Conservation (phyloP, 2,888 invertebrate genomes). For the Biston stratarius region DNA sequence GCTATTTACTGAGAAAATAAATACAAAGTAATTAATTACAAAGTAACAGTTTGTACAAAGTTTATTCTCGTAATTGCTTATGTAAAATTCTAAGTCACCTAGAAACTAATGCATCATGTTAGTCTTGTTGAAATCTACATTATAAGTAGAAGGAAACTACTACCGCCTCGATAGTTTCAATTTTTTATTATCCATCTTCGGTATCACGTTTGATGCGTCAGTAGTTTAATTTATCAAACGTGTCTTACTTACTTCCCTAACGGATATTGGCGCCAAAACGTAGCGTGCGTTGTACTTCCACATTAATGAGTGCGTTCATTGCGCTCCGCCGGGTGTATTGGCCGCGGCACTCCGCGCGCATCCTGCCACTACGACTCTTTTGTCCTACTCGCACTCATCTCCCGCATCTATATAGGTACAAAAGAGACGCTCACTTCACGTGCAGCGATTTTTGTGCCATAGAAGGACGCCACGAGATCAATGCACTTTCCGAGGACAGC, state of each 20-base stretch:
- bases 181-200: too few species aligned
- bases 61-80: too few species aligned
- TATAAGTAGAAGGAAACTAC: neutral
- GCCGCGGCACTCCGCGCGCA: conserved; percentile 81
- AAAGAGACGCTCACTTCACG: conserved; percentile 77
- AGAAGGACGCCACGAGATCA: conserved; percentile 85
- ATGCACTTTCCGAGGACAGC: conserved; percentile 86
- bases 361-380: conserved; percentile 80
- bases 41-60: too few species aligned
- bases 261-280: conserved; percentile 80
- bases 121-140: too few species aligned
- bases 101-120: too few species aligned
- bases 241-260: conserved; percentile 23
- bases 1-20: too few species aligned
- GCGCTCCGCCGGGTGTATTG: conserved; percentile 84
- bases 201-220: neutral
- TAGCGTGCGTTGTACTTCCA: conserved; percentile 73
- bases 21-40: too few species aligned
- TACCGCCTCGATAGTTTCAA: neutral
- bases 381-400: conserved; percentile 71
- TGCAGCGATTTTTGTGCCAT: conserved; percentile 83
- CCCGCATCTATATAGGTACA: conserved; percentile 58
- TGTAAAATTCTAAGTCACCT: too few species aligned
- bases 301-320: conserved; percentile 82
- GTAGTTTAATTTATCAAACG: conserved; percentile 18